Percentiles rank a stretch among this genome's conserved stretches.
These are phyloP conservation scores for Ellobius talpinus DNA, from an alignment of 2,113 vertebrate genomes.

Conservation along the genomic window DNA sequence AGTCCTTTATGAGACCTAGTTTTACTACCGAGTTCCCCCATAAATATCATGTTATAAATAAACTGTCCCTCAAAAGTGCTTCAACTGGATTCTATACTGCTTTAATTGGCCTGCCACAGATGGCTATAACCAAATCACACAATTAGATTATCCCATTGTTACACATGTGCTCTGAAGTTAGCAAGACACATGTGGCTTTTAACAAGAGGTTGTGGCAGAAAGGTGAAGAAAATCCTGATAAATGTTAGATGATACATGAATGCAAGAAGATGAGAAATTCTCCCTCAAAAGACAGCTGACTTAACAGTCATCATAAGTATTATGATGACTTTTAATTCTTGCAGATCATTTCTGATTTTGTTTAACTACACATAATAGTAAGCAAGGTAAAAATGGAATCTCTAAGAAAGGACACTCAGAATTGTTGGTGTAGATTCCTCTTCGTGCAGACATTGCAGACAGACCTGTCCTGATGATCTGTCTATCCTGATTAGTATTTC, in stretches of 20 bases:
- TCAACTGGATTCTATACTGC: conserved; percentile 40
- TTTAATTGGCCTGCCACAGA: conserved; percentile 72
- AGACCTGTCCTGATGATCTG: neutral
- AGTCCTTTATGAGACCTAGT: conserved; percentile 56
- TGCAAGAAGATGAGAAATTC: neutral
- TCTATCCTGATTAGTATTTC: neutral
- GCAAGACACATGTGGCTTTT: conserved; percentile 52
- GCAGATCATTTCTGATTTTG: neutral
- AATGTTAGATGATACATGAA: conserved; percentile 46
- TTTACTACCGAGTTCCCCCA: conserved; percentile 69
- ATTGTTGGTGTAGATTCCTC: neutral
- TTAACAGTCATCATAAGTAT: neutral
- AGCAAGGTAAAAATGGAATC: neutral
- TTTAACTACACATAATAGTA: neutral
- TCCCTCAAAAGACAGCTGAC: neutral
- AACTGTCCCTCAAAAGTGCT: conserved; percentile 58
- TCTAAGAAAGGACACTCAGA: neutral
- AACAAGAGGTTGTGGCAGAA: conserved; percentile 30
- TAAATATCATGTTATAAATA: conserved; percentile 79
- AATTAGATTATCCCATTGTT: conserved; percentile 68
- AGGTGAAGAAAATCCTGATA: conserved; percentile 41
- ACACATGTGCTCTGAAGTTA: conserved; percentile 65
- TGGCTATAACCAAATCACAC: conserved; percentile 69
- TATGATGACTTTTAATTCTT: neutral
- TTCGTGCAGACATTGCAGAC: neutral